Conservation (phyloP, 2,888 invertebrate genomes). For the Archaeoteleia sp. region DNA sequence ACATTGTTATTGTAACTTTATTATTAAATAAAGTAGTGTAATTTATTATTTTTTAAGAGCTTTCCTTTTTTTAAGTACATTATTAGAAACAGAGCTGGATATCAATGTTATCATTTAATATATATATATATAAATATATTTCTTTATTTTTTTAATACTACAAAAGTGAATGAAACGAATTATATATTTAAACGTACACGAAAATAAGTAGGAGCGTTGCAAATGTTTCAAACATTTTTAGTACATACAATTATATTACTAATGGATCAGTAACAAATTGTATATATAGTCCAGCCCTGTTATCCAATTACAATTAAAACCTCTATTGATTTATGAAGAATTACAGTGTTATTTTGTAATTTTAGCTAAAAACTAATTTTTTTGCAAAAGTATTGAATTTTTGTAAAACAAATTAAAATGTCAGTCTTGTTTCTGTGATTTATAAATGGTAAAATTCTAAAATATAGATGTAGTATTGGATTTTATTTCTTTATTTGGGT, state of each 20-base stretch:
- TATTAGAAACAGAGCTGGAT: constrained; percentile 29
- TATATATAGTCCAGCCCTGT: constrained; percentile 24
- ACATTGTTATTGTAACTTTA: constrained; percentile 48
- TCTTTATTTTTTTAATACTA: constrained; percentile 7
- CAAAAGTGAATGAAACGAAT: too few species aligned
- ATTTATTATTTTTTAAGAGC: constrained; percentile 31
- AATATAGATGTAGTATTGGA: constrained; percentile 5
- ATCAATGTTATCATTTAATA: constrained; percentile 1
- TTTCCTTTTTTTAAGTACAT: constrained; percentile 31
- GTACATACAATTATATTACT: background rate
- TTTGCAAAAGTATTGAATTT: too few species aligned
- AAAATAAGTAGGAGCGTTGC: too few species aligned
- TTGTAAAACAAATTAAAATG: constrained; percentile 19
- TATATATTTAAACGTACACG: too few species aligned
- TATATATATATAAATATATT: too few species aligned
- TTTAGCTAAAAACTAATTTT: too few species aligned
- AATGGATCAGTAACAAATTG: too few species aligned
- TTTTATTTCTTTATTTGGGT: constrained; percentile 32
- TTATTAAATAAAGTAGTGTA: constrained; percentile 36
- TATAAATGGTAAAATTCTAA: constrained; percentile 5
- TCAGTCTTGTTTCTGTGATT: constrained; percentile 25
- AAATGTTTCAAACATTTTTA: constrained; percentile 5
- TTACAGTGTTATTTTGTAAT: too few species aligned
- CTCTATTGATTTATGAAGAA: constrained; percentile 8
- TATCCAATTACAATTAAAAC: constrained; percentile 10